Base-by-base conservation (phyloP, 2,888 invertebrate species). In the Cantharis flavilabris region DNA sequence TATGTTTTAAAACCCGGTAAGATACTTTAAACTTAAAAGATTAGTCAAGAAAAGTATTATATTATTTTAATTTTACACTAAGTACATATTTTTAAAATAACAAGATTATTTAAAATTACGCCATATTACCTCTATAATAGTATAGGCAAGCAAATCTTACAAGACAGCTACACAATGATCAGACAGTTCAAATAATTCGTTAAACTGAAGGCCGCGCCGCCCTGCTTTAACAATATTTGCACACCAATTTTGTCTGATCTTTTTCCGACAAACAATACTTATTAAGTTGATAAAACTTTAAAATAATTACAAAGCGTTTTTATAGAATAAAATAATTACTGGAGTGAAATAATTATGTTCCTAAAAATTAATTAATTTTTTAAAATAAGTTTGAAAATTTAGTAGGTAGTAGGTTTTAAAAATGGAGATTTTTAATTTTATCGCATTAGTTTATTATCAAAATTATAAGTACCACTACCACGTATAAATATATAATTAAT, bases 61-160 rank as follows among this genome's bases (percentile, higher is more conserved):
- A n/a, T n/a, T 18, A 49, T 67, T 73, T 73, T 73, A 69, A 73
- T 73, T 67, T 71, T 71, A 30, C 71, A 64, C 0, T 26, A 11
- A 11, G 10, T n/a, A 33, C 3, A 5, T 7, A 26, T 9, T 26
- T 26, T 26, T 26, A 9, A 26, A 26, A 26, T 26, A 26, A 26
- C 5, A 26, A 5, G 7, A 23, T 26, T 9, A 26, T 26, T 26
- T 26, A 26, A 26, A 9, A 26, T 26, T 26, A 7, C 9, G 26
- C 9, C 7, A 1, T 26, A 23, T 23, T 16, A 16, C 16, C 5
- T 4, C 23, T 23, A 23, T 16, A 20, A 20, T 20, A n/a, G n/a
- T n/a, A 20, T 20, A 20, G 20, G 20, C 20, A 20, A 20, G 20
- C 23, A 23, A 4, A 23, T 23, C 7, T 23, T 23, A 7, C 23